A percentile compares a stretch with the other conserved stretches of the same genome.
phyloP scores from a whole-genome alignment of 2,797 vertebrate species.

The Lutjanus campechanus region DNA sequence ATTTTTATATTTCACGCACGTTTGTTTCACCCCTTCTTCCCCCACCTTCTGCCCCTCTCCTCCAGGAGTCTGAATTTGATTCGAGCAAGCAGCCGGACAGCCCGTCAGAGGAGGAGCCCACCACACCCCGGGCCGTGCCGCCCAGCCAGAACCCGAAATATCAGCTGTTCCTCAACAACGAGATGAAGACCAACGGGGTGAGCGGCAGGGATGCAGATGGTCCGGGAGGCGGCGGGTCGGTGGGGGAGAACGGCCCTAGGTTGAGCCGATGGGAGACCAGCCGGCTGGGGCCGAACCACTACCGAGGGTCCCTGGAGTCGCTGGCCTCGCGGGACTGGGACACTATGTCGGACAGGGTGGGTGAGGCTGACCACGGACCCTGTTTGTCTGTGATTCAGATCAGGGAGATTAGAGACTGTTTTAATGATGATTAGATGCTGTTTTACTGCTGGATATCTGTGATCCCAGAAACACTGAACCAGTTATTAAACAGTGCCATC shows the following conservation, averaged over 20 bases:
- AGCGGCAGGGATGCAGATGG: slow-evolving; percentile 69
- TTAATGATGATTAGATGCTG: slow-evolving; percentile 21
- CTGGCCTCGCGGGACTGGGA: slow-evolving; percentile 80
- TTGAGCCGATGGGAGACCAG: slow-evolving; percentile 70
- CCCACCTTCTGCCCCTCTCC: not conserved
- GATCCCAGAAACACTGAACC: not conserved
- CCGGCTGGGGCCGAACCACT: slow-evolving; percentile 66
- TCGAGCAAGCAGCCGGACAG: slow-evolving; percentile 73
- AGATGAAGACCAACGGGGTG: slow-evolving; percentile 73
- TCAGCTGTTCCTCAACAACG: slow-evolving; percentile 77
- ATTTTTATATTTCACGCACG: not conserved
- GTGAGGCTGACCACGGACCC: slow-evolving; percentile 29
- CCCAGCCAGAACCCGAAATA: slow-evolving; percentile 75
- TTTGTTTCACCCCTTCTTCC: not conserved
- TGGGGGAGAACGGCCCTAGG: slow-evolving; percentile 69
- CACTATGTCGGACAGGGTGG: slow-evolving; percentile 74
- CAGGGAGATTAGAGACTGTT: not conserved
- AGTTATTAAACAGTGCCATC: slow-evolving; percentile 67
- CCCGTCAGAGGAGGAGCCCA: slow-evolving; percentile 70
- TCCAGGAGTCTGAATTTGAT: slow-evolving; percentile 78
- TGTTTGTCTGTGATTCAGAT: slow-evolving; percentile 13
- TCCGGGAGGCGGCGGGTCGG: slow-evolving; percentile 30
- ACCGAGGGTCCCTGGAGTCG: slow-evolving; percentile 81
- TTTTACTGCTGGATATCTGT: not conserved
- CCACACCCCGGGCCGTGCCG: slow-evolving; percentile 8